Conservation (phyloP, 2,113 vertebrate genomes). For the Corythoichthys intestinalis region DNA sequence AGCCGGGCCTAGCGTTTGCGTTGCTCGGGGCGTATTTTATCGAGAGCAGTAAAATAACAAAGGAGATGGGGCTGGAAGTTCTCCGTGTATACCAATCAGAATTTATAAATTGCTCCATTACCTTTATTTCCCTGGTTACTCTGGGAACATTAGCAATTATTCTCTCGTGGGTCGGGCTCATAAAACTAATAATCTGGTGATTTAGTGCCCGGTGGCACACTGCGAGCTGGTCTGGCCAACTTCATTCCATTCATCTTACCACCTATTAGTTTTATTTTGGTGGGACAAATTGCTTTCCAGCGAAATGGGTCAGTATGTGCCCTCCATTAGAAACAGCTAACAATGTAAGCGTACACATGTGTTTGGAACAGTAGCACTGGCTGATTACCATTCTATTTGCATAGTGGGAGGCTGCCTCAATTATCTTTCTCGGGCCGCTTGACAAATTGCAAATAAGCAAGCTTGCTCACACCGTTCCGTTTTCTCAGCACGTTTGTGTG, state of each 20-base stretch:
- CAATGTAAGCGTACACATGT: conserved; percentile 61
- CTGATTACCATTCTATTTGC: conserved; percentile 72
- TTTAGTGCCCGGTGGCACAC: conserved; percentile 75
- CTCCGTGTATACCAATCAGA: conserved; percentile 81
- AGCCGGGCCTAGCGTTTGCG: conserved; percentile 61
- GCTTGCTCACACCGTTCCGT: conserved; percentile 55
- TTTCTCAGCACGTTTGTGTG: conserved; percentile 19
- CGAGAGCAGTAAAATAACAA: conserved; percentile 76
- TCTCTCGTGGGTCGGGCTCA: conserved; percentile 77
- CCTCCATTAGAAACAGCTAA: conserved; percentile 73
- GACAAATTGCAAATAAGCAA: conserved; percentile 69
- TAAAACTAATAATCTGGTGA: conserved; percentile 83
- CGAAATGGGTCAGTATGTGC: conserved; percentile 79
- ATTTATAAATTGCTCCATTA: conserved; percentile 85
- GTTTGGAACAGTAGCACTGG: conserved; percentile 45
- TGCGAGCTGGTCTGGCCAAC: conserved; percentile 64
- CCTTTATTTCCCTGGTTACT: conserved; percentile 82
- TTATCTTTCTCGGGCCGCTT: conserved; percentile 66
- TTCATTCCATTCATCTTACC: conserved; percentile 79
- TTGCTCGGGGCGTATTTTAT: conserved; percentile 71
- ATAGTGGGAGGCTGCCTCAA: conserved; percentile 68
- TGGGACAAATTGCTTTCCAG: conserved; percentile 77
- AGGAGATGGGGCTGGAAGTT: conserved; percentile 78
- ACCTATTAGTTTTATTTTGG: conserved; percentile 81
- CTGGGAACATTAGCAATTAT: conserved; percentile 83